Percentiles rank a stretch among this genome's conserved stretches.
These are phyloP conservation scores for Chironomus tepperi DNA, from an alignment of 1,140 invertebrate genomes.

Conservation along the genomic window DNA sequence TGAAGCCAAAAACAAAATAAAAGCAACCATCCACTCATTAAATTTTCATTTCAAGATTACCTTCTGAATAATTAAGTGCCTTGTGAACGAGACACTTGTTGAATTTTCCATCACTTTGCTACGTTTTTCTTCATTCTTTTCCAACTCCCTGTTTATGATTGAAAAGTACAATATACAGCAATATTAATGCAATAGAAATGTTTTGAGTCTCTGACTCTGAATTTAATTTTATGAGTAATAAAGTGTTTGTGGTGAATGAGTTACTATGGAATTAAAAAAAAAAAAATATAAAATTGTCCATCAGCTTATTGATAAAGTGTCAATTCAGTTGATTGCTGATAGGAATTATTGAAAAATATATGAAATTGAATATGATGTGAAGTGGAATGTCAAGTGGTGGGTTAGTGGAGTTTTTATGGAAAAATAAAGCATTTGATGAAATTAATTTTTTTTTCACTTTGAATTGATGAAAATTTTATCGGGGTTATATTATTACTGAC, in stretches of 20 bases:
- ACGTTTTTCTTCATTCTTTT: not conserved
- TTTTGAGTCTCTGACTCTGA: too few relatives aligned
- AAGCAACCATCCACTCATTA: not conserved
- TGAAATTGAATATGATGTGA: too few relatives aligned
- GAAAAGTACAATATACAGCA: too few relatives aligned
- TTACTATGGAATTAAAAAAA: constrained; percentile 9
- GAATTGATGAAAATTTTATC: too few relatives aligned
- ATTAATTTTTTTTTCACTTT: too few relatives aligned
- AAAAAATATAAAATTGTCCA: not conserved
- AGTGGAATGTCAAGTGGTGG: too few relatives aligned
- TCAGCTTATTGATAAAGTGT: not conserved
- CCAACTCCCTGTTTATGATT: too few relatives aligned
- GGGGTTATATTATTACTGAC: too few relatives aligned
- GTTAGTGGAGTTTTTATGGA: too few relatives aligned
- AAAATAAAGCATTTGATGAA: too few relatives aligned
- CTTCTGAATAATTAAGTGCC: constrained; percentile 12
- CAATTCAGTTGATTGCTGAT: not conserved
- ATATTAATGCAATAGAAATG: too few relatives aligned
- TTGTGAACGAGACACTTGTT: constrained; percentile 12
- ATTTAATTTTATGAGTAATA: too few relatives aligned
- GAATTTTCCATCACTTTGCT: not conserved
- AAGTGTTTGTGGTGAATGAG: not conserved
- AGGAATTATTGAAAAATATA: not conserved
- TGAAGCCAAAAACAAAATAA: not conserved
- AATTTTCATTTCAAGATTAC: constrained; percentile 6